Evolutionary conservation across 2,888 invertebrate species (phyloP), one percentile per base, ranked within the genome.

Genomic region (Agelastica alni): DNA sequence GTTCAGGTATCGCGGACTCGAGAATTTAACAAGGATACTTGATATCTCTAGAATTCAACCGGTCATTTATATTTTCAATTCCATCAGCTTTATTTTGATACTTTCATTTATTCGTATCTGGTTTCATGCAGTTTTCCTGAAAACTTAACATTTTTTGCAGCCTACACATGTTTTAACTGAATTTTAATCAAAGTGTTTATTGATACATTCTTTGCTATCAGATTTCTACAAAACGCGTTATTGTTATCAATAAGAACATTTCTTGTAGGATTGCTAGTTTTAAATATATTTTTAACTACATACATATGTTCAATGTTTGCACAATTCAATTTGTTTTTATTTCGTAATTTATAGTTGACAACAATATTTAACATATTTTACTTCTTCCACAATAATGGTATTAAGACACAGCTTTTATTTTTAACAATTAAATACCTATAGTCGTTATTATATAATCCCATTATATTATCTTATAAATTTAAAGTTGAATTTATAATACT

Each of bases 11-110:
- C 63, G 62, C 53, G 54, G 63, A 60, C 58, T 41, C 32, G 56
- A 64, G 64, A 60, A 64, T 70, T 69, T 72, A 72, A 72, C 70
- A 73, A 72, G 70, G 71, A 70, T 64, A 73, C 63, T 64, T 60
- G 72, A 73, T 71, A 69, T 64, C 59, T 59, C 57, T 66, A 64
- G 60, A 52, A 56, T 57, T 62, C 65, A 64, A 63, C 65, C 70
- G 71, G 71, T 69, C 71, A 70, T 66, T 64, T 66, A 56, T 60
- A 64, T 62, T 66, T 49, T 65, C 58, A 61, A 55, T 63, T 63
- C 58, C 58, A 62, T 58, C 56, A 47, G 48, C 47, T 47, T 58
- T 52, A 58, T 59, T 62, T 59, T 59, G 58, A 63, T 64, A 59
- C 60, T 56, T 53, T 55, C 60, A 58, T 65, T 56, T 59, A 52